Conservation (phyloP, 2,797 vertebrate species). For the Australoheros facetus region DNA sequence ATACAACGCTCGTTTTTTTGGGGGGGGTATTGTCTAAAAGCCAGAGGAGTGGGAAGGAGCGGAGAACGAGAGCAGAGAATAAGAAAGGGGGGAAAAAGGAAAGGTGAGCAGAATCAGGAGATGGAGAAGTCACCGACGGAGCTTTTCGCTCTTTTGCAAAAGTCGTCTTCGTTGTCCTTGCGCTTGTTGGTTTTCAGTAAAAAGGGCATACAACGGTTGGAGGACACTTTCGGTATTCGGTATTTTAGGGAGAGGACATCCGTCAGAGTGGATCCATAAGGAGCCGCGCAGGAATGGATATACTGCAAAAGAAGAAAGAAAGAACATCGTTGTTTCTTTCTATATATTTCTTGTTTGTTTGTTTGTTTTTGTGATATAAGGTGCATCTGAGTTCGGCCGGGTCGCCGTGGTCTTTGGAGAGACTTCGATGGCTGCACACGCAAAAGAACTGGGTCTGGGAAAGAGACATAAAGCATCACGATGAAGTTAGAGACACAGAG, state of each 20-base stretch:
- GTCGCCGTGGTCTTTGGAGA: conserved; percentile 15
- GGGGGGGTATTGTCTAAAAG: conserved; percentile 72
- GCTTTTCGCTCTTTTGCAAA: conserved; percentile 32
- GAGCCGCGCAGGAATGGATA: conserved; percentile 29
- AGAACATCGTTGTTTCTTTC: background rate
- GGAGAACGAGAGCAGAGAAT: conserved; percentile 51
- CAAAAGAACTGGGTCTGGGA: conserved; percentile 25
- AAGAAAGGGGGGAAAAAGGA: conserved; percentile 17
- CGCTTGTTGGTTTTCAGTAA: conserved; percentile 12
- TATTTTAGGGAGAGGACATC: conserved; percentile 6
- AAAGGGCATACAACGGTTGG: background rate
- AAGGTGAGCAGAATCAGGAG: conserved; percentile 38
- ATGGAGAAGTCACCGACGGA: conserved; percentile 37
- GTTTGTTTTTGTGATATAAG: background rate
- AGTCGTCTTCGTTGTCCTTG: conserved; percentile 32
- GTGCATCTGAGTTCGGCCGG: conserved; percentile 31
- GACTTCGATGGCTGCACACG: conserved; percentile 8
- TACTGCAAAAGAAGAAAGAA: conserved; percentile 33
- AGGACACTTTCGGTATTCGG: conserved; percentile 15
- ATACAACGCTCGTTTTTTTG: conserved; percentile 62
- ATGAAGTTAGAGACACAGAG: conserved; percentile 44
- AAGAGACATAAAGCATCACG: conserved; percentile 38
- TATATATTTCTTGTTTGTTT: background rate
- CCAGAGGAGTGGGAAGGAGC: conserved; percentile 70
- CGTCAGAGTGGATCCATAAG: conserved; percentile 21